phyloP scores from a whole-genome alignment of 2,113 vertebrate genomes.

The Colaptes auratus region DNA sequence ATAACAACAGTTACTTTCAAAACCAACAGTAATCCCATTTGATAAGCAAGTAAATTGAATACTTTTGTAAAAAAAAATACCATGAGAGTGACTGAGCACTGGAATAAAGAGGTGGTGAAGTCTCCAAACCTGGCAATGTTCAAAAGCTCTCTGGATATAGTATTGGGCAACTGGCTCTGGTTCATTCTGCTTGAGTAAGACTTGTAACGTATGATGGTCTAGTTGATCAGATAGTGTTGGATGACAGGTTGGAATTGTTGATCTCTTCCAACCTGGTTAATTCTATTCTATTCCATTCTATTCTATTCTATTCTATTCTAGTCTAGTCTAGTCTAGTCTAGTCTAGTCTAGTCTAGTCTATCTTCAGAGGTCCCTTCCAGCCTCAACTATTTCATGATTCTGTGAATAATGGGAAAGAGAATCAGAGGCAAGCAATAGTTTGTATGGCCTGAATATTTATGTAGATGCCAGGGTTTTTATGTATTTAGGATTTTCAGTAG shows the following conservation, averaged over 20 bases:
- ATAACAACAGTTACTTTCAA: not conserved
- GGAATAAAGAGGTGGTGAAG: not conserved
- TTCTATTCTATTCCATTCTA: too few species aligned
- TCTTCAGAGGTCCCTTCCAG: not conserved
- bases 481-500: not conserved
- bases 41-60: not conserved
- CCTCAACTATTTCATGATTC: not conserved
- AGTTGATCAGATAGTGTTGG: too few species aligned
- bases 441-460: too few species aligned
- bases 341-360: too few species aligned
- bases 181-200: not conserved
- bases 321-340: too few species aligned
- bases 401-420: not conserved
- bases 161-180: not conserved
- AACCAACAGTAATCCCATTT: not conserved
- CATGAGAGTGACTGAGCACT: too few species aligned
- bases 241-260: too few species aligned
- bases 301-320: too few species aligned
- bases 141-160: not conserved
- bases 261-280: too few species aligned
- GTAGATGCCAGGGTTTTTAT: not conserved
- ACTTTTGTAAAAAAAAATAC: not conserved
- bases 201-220: not conserved
- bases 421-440: accelerated
- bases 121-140: not conserved